Evolutionary conservation across 2,113 vertebrate genomes (phyloP).

Genomic region (Noturus placidus): DNA sequence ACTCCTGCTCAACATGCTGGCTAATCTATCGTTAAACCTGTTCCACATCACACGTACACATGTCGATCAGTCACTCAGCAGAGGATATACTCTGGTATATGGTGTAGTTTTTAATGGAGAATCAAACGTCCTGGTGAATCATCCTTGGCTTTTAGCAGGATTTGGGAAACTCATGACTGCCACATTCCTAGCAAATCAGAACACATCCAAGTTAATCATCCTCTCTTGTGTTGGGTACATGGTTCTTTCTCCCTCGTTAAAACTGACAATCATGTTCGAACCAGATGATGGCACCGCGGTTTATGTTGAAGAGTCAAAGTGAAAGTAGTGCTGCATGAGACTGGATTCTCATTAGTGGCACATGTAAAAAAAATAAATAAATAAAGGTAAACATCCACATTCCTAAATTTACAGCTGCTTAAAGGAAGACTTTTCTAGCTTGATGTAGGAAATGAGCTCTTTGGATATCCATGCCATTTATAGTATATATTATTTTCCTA

Average conservation of each 20-base stretch:
- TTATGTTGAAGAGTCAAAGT: not conserved
- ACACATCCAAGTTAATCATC: conserved; percentile 13
- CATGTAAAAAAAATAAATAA: no score
- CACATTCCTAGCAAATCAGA: conserved; percentile 20
- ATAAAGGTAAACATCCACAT: not conserved
- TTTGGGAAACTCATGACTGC: not conserved
- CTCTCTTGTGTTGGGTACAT: not conserved
- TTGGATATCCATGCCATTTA: not conserved
- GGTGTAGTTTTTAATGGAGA: not conserved
- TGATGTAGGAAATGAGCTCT: not conserved
- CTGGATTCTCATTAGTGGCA: not conserved
- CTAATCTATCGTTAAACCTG: conserved; percentile 36
- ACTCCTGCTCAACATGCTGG: conserved; percentile 11
- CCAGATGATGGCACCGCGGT: not conserved
- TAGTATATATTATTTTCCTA: not conserved
- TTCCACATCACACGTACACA: conserved; percentile 8
- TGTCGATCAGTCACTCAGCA: conserved; percentile 18
- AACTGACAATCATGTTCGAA: not conserved
- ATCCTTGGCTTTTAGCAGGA: not conserved
- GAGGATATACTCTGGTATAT: not conserved
- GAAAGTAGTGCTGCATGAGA: not conserved
- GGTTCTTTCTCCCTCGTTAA: conserved; percentile 10
- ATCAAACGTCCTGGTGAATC: conserved; percentile 13
- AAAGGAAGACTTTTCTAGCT: not conserved
- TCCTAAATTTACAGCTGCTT: not conserved